These are phyloP conservation scores for Lophotriccus pileatus DNA, from an alignment of 2,797 vertebrate genomes.

Conservation along the genomic window DNA sequence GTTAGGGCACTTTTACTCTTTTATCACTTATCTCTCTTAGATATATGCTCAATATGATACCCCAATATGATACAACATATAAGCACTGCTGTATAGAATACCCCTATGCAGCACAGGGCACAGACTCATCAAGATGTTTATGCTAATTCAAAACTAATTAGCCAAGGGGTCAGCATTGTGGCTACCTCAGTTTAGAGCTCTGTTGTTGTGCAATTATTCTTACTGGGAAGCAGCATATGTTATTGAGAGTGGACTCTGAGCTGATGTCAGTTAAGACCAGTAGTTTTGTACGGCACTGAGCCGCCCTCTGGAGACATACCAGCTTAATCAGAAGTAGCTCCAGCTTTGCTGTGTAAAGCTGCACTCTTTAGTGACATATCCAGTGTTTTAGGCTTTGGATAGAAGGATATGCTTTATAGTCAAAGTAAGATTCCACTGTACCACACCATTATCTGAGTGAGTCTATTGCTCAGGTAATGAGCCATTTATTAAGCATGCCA, in stretches of 20 bases:
- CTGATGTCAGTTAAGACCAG: background rate
- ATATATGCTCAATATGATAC: background rate
- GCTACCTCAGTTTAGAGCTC: background rate
- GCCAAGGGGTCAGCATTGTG: background rate
- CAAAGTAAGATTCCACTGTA: background rate
- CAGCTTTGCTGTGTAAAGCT: background rate
- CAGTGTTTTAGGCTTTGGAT: background rate
- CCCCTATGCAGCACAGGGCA: background rate
- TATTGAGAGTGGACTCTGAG: background rate
- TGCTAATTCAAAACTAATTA: background rate
- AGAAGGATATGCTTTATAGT: background rate
- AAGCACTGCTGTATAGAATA: background rate
- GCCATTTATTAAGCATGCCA: background rate
- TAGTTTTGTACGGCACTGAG: background rate
- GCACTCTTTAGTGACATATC: background rate
- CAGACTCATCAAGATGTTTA: background rate
- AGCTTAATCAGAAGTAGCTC: background rate
- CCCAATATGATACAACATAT: background rate
- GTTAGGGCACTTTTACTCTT: background rate
- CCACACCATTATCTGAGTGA: background rate
- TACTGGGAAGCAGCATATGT: background rate
- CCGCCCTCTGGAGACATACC: background rate
- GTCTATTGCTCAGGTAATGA: accelerated
- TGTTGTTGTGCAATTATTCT: background rate
- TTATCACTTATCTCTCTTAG: background rate